A percentile compares a stretch with the other conserved stretches of the same genome.
Evolutionary conservation across 2,113 vertebrate genomes (phyloP).

Genomic region (Neofelis nebulosa): DNA sequence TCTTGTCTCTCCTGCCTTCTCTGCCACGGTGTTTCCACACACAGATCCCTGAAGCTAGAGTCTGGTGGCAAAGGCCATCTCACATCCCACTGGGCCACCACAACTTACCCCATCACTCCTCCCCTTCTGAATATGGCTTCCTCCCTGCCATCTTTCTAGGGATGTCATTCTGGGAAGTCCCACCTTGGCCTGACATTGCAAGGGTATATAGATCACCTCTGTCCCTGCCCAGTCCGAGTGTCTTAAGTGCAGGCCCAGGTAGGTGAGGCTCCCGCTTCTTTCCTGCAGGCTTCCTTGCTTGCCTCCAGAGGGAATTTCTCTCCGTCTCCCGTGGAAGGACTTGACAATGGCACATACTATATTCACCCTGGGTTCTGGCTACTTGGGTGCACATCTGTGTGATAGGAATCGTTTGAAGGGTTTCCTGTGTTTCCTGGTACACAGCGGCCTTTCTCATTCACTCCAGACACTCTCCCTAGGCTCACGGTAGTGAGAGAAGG

Average conservation of each 20-base stretch:
- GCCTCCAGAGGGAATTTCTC: background rate
- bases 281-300: background rate
- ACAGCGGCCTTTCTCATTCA: background rate
- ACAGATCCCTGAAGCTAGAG: background rate
- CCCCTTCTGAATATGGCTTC: background rate
- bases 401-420: background rate
- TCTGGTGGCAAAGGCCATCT: background rate
- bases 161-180: background rate
- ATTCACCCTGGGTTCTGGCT: background rate
- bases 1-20: background rate
- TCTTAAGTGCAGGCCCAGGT: background rate
- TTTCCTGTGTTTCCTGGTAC: background rate
- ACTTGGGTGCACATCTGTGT: background rate
- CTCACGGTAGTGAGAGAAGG: background rate
- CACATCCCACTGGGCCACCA: background rate
- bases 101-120: background rate
- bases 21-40: too few relatives aligned
- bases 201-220: rapidly evolving
- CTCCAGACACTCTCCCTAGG: rapidly evolving
- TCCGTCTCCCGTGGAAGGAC: background rate
- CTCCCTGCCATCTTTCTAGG: background rate
- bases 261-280: background rate
- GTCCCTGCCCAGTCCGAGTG: rapidly evolving
- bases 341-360: background rate
- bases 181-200: background rate